Evolutionary conservation across 2,797 vertebrate species (phyloP).

Genomic region (Phrynocephalus vlangalii): DNA sequence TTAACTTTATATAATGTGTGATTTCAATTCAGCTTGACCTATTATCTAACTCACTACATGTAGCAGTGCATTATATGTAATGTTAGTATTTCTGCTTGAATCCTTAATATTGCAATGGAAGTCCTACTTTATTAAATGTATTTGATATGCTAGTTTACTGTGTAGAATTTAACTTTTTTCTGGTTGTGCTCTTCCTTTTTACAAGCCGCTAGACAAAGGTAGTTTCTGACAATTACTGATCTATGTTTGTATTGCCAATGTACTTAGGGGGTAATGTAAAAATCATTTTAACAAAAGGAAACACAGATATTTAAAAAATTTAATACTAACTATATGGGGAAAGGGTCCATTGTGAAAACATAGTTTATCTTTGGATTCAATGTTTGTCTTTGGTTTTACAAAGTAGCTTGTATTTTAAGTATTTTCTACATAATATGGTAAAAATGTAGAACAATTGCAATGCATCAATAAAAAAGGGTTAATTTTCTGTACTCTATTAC

Average conservation of each 20-base stretch:
- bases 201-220: conserved; percentile 83
- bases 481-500: conserved; percentile 83
- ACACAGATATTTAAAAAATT: conserved; percentile 87
- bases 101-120: conserved; percentile 85
- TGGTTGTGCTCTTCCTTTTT: conserved; percentile 83
- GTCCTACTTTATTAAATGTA: conserved; percentile 85
- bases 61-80: conserved; percentile 87
- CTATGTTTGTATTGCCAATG: conserved; percentile 88
- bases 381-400: conserved; percentile 92
- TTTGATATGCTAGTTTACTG: conserved; percentile 86
- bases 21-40: conserved; percentile 82
- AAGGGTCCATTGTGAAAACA: conserved; percentile 89
- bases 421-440: conserved; percentile 90
- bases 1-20: conserved; percentile 85
- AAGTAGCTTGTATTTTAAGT: conserved; percentile 91
- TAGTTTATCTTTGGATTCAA: conserved; percentile 90
- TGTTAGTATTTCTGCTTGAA: conserved; percentile 85
- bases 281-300: conserved; percentile 87
- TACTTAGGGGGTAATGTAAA: conserved; percentile 87
- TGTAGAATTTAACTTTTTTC: conserved; percentile 83
- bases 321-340: conserved; percentile 88
- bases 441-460: conserved; percentile 87
- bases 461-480: conserved; percentile 88
- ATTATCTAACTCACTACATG: conserved; percentile 86
- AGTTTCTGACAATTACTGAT: conserved; percentile 86